These are phyloP conservation scores for Percopsis omiscomaycus DNA, from an alignment of 2,797 vertebrate species.

Conservation along the genomic window DNA sequence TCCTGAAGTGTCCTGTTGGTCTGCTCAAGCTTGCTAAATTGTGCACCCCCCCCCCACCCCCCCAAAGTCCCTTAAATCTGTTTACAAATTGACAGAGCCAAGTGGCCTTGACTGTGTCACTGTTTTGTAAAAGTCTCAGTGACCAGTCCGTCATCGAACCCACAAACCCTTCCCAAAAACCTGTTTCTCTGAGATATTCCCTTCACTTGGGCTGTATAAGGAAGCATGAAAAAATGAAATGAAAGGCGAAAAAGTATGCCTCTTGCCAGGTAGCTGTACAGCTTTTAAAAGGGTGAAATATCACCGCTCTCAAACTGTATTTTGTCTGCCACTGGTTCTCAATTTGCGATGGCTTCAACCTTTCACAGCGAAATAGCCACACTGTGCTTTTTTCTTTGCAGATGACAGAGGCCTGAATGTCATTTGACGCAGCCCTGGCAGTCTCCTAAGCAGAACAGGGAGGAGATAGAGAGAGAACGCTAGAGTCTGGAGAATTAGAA, in stretches of 20 bases:
- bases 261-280: conserved; percentile 13
- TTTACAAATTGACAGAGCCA: conserved; percentile 55
- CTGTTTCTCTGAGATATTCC: conserved; percentile 33
- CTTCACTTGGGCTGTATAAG: conserved; percentile 34
- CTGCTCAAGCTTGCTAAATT: conserved; percentile 30
- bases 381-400: conserved; percentile 35
- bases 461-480: background rate
- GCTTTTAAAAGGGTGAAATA: conserved; percentile 47
- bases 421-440: conserved; percentile 49
- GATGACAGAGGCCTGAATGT: conserved; percentile 53
- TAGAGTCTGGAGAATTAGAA: conserved; percentile 61
- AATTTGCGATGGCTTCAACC: conserved; percentile 28
- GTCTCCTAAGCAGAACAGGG: conserved; percentile 30
- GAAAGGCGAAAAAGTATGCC: conserved; percentile 26
- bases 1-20: conserved; percentile 24
- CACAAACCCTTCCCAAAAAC: conserved; percentile 27
- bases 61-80: conserved; percentile 37
- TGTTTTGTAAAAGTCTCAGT: conserved; percentile 23
- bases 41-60: background rate
- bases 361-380: conserved; percentile 33
- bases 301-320: conserved; percentile 17
- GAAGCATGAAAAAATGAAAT: conserved; percentile 22
- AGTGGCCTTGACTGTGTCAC: conserved; percentile 41
- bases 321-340: conserved; percentile 31
- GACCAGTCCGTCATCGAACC: conserved; percentile 30